Percentiles rank a stretch among this genome's conserved stretches.
Evolutionary conservation across 2,888 invertebrate genomes (phyloP).

Genomic region (Polydrusus cervinus): DNA sequence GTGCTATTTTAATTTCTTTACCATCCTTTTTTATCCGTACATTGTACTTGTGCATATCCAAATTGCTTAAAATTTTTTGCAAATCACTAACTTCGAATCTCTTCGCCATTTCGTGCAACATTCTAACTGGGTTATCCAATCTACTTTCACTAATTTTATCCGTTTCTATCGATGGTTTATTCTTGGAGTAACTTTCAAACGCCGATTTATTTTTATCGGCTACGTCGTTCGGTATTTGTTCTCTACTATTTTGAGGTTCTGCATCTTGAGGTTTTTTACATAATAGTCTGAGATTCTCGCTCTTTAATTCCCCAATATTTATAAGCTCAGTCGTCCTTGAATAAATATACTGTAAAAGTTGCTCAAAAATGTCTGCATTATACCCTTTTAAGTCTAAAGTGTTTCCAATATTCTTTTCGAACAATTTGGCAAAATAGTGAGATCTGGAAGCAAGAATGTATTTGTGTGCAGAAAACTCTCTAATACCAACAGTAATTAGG

Average conservation of each 20-base stretch:
- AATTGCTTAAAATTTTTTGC: constrained; percentile 73
- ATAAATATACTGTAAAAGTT: constrained; percentile 82
- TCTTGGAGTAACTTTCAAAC: constrained; percentile 71
- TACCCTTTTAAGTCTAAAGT: constrained; percentile 71
- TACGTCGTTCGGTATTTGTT: constrained; percentile 44
- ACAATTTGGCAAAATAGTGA: constrained; percentile 76
- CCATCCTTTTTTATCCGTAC: constrained; percentile 56
- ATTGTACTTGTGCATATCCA: constrained; percentile 60
- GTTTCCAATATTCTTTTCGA: constrained; percentile 39
- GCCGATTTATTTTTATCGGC: constrained; percentile 70
- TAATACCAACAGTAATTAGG: constrained; percentile 78
- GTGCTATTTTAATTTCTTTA: constrained; percentile 41
- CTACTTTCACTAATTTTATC: constrained; percentile 55
- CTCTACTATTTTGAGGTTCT: constrained; percentile 10
- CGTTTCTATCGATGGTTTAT: constrained; percentile 51
- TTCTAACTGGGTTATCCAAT: constrained; percentile 73
- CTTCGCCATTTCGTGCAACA: constrained; percentile 76
- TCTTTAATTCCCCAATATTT: constrained; percentile 72
- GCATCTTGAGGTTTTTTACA: constrained; percentile 42
- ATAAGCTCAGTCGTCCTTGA: constrained; percentile 79
- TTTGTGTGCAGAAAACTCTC: constrained; percentile 81
- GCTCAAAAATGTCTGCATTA: constrained; percentile 80
- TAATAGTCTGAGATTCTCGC: constrained; percentile 36
- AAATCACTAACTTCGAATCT: constrained; percentile 73
- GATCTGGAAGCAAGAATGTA: constrained; percentile 81